phyloP scores from a whole-genome alignment of 2,888 invertebrate species.

The Cyrtodaria siliqua region DNA sequence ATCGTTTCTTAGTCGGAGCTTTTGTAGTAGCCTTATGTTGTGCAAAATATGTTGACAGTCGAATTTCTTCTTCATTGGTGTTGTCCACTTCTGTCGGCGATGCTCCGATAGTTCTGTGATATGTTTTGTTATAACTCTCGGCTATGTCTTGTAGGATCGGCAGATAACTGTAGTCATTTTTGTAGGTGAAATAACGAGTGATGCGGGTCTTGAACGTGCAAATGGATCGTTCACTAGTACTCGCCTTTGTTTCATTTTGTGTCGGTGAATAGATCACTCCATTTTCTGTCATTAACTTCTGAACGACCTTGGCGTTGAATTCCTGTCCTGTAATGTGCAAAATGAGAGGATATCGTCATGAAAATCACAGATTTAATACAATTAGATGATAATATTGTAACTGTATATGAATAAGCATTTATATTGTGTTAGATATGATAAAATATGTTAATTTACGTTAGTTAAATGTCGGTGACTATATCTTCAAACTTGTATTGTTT shows the following conservation, averaged over 20 bases:
- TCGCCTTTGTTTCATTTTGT: constrained; percentile 59
- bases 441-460: no score
- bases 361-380: no score
- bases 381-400: no score
- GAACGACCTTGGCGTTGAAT: constrained; percentile 55
- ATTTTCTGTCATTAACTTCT: constrained; percentile 40
- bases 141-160: constrained; percentile 50
- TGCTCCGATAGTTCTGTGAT: constrained; percentile 64
- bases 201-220: constrained; percentile 43
- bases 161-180: constrained; percentile 44
- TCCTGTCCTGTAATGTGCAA: constrained; percentile 46
- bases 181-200: constrained; percentile 50
- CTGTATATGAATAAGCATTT: no score
- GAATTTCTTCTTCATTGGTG: constrained; percentile 44
- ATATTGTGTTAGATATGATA: no score
- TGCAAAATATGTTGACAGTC: constrained; percentile 39
- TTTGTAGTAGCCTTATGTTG: not conserved
- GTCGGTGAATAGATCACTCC: constrained; percentile 51
- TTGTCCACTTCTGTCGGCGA: constrained; percentile 45
- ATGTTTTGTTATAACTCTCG: constrained; percentile 59
- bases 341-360: not conserved
- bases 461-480: no score
- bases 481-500: no score
- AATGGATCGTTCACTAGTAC: constrained; percentile 49
- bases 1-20: constrained; percentile 29